Conservation (phyloP, 2,113 vertebrate species). For the Paradoxurus hermaphroditus region DNA sequence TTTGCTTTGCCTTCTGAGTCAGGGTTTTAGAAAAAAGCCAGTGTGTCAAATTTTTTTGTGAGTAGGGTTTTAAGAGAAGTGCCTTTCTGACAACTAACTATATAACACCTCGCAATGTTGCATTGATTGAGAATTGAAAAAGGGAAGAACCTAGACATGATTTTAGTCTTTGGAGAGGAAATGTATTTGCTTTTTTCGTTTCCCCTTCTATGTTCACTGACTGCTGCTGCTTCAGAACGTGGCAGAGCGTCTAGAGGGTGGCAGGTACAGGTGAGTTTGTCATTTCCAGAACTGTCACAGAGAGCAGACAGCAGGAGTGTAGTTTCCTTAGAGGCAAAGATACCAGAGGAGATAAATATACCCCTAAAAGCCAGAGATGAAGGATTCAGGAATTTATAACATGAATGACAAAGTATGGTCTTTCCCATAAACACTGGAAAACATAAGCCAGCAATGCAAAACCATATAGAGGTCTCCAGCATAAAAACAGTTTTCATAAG, state of each 20-base stretch:
- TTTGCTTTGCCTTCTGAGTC: background rate
- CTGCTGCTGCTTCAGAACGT: background rate
- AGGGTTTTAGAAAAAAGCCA: background rate
- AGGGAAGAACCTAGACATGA: background rate
- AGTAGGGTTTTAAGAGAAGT: background rate
- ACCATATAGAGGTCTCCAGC: background rate
- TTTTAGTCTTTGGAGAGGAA: background rate
- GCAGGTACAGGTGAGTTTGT: fast-evolving
- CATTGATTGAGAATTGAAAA: background rate
- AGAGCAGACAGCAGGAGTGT: background rate
- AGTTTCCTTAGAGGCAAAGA: background rate
- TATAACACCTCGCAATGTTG: background rate
- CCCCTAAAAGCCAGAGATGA: background rate
- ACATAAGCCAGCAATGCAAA: background rate
- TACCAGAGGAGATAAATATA: background rate
- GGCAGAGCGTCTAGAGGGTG: background rate
- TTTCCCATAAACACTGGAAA: background rate
- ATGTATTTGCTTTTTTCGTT: background rate
- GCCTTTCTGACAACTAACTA: background rate
- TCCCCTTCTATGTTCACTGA: background rate
- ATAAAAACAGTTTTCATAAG: background rate
- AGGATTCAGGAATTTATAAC: background rate
- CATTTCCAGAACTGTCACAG: fast-evolving
- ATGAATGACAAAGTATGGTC: background rate
- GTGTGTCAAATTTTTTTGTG: background rate